Conservation (phyloP, 2,888 invertebrate genomes). For the Sericinus montela region DNA sequence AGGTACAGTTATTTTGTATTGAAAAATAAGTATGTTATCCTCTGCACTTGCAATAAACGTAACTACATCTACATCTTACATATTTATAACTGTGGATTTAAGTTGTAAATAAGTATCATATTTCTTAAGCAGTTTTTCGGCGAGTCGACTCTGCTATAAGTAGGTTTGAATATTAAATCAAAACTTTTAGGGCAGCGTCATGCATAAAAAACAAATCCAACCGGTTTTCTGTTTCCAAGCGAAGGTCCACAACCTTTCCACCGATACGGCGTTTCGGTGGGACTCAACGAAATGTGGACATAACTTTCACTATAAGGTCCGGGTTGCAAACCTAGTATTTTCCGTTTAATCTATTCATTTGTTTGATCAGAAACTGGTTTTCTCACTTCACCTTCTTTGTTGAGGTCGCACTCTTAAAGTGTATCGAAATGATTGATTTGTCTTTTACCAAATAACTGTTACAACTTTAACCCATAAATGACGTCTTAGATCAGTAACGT, state of each 20-base stretch:
- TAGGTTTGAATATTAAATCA: constrained; percentile 7
- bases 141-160: background rate
- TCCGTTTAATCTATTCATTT: background rate
- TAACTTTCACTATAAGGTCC: constrained; percentile 16
- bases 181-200: constrained; percentile 8
- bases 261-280: background rate
- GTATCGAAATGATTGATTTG: background rate
- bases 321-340: background rate
- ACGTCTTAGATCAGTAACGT: too few relatives aligned
- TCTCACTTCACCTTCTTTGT: background rate
- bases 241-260: constrained; percentile 9
- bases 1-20: too few relatives aligned
- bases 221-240: constrained; percentile 2
- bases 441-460: background rate
- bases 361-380: background rate
- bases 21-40: too few relatives aligned
- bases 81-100: background rate
- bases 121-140: background rate
- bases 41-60: too few relatives aligned
- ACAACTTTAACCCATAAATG: background rate
- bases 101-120: background rate
- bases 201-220: constrained; percentile 1
- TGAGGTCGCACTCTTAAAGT: background rate
- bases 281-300: constrained; percentile 13
- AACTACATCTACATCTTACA: background rate